These are phyloP conservation scores for Ariolimax columbianus DNA, from an alignment of 2,888 invertebrate genomes.

Conservation along the genomic window DNA sequence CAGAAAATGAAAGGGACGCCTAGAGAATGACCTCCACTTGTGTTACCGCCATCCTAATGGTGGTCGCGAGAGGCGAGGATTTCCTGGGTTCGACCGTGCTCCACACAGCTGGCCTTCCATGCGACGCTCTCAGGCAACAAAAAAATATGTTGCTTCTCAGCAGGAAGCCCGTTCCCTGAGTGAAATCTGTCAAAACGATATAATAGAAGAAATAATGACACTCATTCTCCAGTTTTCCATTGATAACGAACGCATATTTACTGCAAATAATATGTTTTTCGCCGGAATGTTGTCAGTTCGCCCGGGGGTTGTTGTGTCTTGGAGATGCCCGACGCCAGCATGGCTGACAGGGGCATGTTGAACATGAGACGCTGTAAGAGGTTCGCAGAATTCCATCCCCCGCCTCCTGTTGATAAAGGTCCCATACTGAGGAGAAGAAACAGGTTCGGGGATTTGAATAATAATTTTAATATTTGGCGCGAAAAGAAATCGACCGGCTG, in stretches of 20 bases:
- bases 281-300: constrained; percentile 46
- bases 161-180: constrained; percentile 7
- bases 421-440: constrained; percentile 26
- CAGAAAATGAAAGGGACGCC: background rate
- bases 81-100: background rate
- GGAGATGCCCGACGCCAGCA: constrained; percentile 29
- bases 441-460: constrained; percentile 10
- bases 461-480: constrained; percentile 28
- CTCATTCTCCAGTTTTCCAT: constrained; percentile 51
- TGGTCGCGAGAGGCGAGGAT: background rate
- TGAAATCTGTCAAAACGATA: constrained; percentile 53
- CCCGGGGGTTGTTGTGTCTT: constrained; percentile 40
- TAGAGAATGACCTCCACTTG: background rate
- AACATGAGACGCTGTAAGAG: background rate
- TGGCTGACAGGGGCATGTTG: constrained; percentile 36
- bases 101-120: background rate
- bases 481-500: constrained; percentile 25
- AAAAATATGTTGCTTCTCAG: constrained; percentile 30
- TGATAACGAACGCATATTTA: constrained; percentile 45
- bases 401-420: constrained; percentile 28
- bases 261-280: constrained; percentile 57
- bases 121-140: background rate
- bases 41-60: background rate
- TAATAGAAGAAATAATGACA: constrained; percentile 55
- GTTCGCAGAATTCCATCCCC: constrained; percentile 36